Evolutionary conservation across 1,140 invertebrate species (phyloP).

Genomic region (Zaprionus africanus): DNA sequence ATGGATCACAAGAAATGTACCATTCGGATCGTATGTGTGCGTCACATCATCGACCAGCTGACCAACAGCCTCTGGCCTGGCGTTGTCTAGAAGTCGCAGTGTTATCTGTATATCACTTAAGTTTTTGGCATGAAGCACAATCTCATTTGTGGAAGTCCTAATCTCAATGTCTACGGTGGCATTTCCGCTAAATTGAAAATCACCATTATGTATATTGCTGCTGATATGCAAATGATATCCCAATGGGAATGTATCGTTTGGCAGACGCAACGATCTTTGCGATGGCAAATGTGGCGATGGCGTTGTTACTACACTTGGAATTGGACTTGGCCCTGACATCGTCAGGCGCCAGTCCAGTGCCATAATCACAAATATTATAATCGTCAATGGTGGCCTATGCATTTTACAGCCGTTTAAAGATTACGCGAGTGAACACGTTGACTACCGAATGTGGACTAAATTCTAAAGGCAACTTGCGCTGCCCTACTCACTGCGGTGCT

Average conservation of each 20-base stretch:
- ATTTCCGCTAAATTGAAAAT: slow-evolving; percentile 86
- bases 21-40: slow-evolving; percentile 46
- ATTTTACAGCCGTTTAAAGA: slow-evolving; percentile 43
- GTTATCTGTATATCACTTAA: slow-evolving; percentile 70
- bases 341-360: slow-evolving; percentile 19
- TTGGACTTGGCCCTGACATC: not conserved
- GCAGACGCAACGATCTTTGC: slow-evolving; percentile 85
- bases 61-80: slow-evolving; percentile 17
- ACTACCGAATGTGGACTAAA: slow-evolving; percentile 69
- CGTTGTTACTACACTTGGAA: not conserved
- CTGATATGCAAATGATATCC: slow-evolving; percentile 88
- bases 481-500: not conserved
- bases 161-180: slow-evolving; percentile 86
- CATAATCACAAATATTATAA: slow-evolving; percentile 31
- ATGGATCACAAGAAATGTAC: slow-evolving; percentile 69
- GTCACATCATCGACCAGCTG: slow-evolving; percentile 61
- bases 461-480: slow-evolving; percentile 19
- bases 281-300: slow-evolving; percentile 2
- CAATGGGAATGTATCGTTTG: slow-evolving; percentile 86
- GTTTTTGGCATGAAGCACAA: slow-evolving; percentile 85
- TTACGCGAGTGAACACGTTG: slow-evolving; percentile 55
- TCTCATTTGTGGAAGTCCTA: slow-evolving; percentile 79
- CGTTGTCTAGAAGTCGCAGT: slow-evolving; percentile 46
- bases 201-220: slow-evolving; percentile 86
- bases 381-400: slow-evolving; percentile 22